Evolutionary conservation across 1,140 invertebrate genomes (phyloP).

Genomic region (Rhagoletis zephyria): DNA sequence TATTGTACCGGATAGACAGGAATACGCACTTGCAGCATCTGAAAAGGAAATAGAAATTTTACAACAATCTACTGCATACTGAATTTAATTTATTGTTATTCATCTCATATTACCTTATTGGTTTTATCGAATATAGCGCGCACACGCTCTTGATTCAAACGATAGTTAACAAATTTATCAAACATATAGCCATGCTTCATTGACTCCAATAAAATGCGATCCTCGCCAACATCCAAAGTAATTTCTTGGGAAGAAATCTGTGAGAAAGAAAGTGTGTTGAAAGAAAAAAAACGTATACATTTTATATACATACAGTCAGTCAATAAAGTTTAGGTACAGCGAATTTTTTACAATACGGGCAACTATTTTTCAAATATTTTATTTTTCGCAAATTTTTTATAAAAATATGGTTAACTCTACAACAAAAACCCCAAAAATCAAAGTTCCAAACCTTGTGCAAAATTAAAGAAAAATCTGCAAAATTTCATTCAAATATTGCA

Average conservation of each 20-base stretch:
- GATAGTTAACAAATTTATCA: slow-evolving; percentile 81
- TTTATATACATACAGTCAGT: not conserved
- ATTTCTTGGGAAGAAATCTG: slow-evolving; percentile 78
- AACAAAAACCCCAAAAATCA: too few species aligned
- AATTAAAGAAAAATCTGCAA: too few species aligned
- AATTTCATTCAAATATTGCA: too few species aligned
- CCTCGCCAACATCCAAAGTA: slow-evolving; percentile 80
- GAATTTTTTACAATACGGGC: too few species aligned
- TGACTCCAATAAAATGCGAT: slow-evolving; percentile 80
- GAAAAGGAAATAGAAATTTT: slow-evolving; percentile 53
- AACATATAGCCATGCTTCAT: slow-evolving; percentile 76
- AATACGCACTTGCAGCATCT: slow-evolving; percentile 70
- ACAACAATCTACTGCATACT: not conserved
- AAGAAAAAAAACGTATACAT: not conserved
- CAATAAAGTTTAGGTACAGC: too few species aligned
- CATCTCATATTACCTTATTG: slow-evolving; percentile 63
- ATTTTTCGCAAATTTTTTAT: too few species aligned
- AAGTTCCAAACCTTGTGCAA: too few species aligned
- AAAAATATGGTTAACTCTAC: too few species aligned
- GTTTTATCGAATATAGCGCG: slow-evolving; percentile 78
- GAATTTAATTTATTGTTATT: slow-evolving; percentile 2
- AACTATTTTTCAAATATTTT: too few species aligned
- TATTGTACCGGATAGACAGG: slow-evolving; percentile 59
- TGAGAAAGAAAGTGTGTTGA: slow-evolving; percentile 61
- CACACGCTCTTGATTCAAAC: slow-evolving; percentile 76